phyloP scores from a whole-genome alignment of 2,113 vertebrate genomes.

The Pavo muticus region DNA sequence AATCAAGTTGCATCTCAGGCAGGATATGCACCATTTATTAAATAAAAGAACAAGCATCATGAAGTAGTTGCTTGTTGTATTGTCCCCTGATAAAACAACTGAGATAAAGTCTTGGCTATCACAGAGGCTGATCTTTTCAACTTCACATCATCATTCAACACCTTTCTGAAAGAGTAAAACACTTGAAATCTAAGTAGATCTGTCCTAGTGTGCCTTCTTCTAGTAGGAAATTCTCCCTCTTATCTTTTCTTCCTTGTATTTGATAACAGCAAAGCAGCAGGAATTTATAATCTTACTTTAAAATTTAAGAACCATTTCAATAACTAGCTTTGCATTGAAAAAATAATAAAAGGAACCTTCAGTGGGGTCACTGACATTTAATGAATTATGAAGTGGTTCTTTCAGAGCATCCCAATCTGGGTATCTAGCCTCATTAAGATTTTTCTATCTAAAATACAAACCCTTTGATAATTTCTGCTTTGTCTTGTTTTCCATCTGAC shows the following conservation, averaged over 20 bases:
- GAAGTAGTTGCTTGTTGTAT: background rate
- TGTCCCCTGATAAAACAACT: background rate
- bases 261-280: background rate
- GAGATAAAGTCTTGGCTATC: background rate
- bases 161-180: background rate
- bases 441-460: slow-evolving; percentile 1
- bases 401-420: background rate
- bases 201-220: background rate
- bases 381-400: slow-evolving; percentile 43
- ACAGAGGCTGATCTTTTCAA: background rate
- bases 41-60: background rate
- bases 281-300: background rate
- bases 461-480: slow-evolving; percentile 39
- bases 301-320: slow-evolving; percentile 12
- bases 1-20: background rate
- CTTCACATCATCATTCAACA: background rate
- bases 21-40: background rate
- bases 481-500: slow-evolving; percentile 10
- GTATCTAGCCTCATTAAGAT: slow-evolving; percentile 25
- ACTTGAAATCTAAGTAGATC: background rate
- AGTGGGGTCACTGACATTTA: background rate
- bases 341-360: background rate
- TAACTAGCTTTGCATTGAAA: background rate
- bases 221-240: background rate
- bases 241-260: background rate